A percentile compares a stretch with the other conserved stretches of the same genome.
Conservation (phyloP, 2,888 invertebrate genomes). For the Orthonevra nobilis region DNA sequence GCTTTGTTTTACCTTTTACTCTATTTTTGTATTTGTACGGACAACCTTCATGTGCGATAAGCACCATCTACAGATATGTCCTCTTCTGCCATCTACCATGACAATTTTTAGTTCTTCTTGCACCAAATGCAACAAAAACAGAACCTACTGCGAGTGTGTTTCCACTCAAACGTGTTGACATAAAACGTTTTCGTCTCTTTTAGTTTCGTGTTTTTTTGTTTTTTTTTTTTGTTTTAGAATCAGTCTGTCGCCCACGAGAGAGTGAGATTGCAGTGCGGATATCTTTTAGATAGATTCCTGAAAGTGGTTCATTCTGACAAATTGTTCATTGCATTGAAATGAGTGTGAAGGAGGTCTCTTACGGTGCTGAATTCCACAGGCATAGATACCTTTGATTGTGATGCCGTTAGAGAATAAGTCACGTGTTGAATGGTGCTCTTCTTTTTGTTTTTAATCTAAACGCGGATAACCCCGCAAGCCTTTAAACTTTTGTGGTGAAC, state of each 20-base stretch:
- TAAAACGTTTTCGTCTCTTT: constrained; percentile 41
- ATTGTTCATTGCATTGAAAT: constrained; percentile 39
- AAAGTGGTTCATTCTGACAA: constrained; percentile 49
- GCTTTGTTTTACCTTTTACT: constrained; percentile 38
- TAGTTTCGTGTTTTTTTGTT: constrained; percentile 14
- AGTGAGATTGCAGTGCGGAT: constrained; percentile 47
- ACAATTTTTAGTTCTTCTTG: constrained; percentile 59
- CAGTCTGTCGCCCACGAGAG: constrained; percentile 34
- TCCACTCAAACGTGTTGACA: constrained; percentile 62
- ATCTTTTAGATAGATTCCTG: constrained; percentile 47
- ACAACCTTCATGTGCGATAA: constrained; percentile 63
- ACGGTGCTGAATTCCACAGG: constrained; percentile 21
- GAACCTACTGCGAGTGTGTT: constrained; percentile 27
- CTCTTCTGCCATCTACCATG: constrained; percentile 61
- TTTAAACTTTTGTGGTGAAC: constrained; percentile 7
- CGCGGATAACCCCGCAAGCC: constrained; percentile 5
- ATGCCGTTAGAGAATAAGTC: constrained; percentile 18
- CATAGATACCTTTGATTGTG: neutral
- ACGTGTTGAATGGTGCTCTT: too few relatives aligned
- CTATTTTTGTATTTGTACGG: constrained; percentile 49
- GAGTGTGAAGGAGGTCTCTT: constrained; percentile 4
- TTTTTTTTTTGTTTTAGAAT: constrained; percentile 1
- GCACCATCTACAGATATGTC: constrained; percentile 55
- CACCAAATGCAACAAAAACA: constrained; percentile 36
- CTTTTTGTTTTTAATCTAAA: constrained; percentile 25